Evolutionary conservation across 2,113 vertebrate species (phyloP).

Genomic region (Lepisosteus oculatus): DNA sequence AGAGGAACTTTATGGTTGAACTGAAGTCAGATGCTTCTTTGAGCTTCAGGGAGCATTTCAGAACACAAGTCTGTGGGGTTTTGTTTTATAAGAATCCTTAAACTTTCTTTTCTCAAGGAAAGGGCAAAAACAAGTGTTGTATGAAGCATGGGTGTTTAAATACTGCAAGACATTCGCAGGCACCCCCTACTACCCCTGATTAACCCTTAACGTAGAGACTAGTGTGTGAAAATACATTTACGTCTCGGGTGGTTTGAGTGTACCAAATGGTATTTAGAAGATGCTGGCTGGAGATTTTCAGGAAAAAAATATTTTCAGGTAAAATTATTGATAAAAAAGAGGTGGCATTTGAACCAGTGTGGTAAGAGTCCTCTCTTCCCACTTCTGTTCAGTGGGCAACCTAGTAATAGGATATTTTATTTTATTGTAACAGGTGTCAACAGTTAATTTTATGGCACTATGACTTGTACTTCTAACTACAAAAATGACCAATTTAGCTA

Average conservation of each 20-base stretch:
- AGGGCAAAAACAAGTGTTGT: not conserved
- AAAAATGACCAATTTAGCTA: not conserved
- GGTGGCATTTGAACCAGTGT: no score
- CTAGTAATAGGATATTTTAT: not conserved
- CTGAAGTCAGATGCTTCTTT: constrained; percentile 44
- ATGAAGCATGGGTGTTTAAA: not conserved
- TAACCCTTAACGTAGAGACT: not conserved
- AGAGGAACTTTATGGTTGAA: constrained; percentile 46
- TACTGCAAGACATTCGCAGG: not conserved
- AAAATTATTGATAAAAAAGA: no score
- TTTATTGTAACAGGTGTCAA: no score
- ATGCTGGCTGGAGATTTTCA: no score
- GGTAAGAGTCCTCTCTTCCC: no score
- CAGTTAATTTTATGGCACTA: not conserved
- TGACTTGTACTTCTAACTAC: not conserved
- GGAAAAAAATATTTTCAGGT: no score
- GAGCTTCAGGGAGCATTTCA: constrained; percentile 49
- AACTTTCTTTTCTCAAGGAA: not conserved
- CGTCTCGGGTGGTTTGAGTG: no score
- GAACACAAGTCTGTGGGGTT: constrained; percentile 47
- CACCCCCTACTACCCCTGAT: no score
- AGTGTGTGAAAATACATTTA: not conserved
- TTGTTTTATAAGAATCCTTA: constrained; percentile 13
- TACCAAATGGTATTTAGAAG: no score
- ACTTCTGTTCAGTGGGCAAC: not conserved